Evolutionary conservation across 2,113 vertebrate species (phyloP).

Genomic region (Mugil cephalus): DNA sequence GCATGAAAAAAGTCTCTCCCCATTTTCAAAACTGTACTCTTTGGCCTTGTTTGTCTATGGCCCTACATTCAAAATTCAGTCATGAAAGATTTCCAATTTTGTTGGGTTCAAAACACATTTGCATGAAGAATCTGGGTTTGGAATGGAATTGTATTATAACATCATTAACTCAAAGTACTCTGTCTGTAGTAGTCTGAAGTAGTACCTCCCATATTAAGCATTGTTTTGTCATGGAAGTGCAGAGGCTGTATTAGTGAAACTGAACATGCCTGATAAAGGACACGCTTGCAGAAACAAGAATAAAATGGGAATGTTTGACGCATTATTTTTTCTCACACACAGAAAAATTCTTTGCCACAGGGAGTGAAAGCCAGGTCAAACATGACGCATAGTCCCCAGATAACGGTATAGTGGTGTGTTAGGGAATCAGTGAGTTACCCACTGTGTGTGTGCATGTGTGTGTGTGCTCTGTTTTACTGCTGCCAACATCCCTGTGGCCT

Average conservation of each 20-base stretch:
- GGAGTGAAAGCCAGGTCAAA: constrained; percentile 69
- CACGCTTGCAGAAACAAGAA: constrained; percentile 18
- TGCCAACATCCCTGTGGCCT: constrained; percentile 50
- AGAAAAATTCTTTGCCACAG: constrained; percentile 54
- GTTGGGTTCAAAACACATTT: constrained; percentile 7
- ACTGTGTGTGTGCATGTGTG: constrained; percentile 5
- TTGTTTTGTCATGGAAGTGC: neutral
- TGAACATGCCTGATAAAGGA: constrained; percentile 7
- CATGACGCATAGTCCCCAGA: constrained; percentile 62
- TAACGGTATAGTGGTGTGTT: constrained; percentile 26
- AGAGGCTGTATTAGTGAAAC: constrained; percentile 13
- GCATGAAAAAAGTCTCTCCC: too few species aligned
- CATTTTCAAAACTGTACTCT: too few species aligned
- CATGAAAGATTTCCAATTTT: constrained; percentile 21
- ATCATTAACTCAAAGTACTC: constrained; percentile 14
- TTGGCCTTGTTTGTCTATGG: neutral
- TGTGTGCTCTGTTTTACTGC: constrained; percentile 25
- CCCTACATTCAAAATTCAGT: constrained; percentile 9
- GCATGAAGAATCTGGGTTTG: constrained; percentile 25
- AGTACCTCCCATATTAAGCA: neutral
- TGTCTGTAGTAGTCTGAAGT: neutral
- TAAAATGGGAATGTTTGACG: constrained; percentile 54
- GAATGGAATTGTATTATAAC: constrained; percentile 14
- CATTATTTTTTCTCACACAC: constrained; percentile 21
- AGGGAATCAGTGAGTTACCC: constrained; percentile 21